phyloP scores from a whole-genome alignment of 2,113 vertebrate species.

The Ceratotherium simum region DNA sequence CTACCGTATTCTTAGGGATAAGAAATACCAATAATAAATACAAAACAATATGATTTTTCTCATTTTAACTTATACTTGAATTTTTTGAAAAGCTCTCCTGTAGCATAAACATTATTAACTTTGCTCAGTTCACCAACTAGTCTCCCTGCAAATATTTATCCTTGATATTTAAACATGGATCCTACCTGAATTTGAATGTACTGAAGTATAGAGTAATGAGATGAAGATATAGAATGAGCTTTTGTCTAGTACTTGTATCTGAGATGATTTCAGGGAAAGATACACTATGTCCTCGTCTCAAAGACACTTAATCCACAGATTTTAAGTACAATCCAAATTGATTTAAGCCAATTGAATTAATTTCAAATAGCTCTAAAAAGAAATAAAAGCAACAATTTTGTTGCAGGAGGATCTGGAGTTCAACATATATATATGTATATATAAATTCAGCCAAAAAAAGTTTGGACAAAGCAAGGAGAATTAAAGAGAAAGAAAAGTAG shows the following conservation, averaged over 20 bases:
- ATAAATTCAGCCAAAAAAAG: not conserved
- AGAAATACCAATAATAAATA: not conserved
- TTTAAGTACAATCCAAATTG: not conserved
- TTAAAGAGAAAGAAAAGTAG: not conserved
- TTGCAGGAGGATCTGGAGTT: not conserved
- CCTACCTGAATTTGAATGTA: not conserved
- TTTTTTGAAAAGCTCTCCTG: not conserved
- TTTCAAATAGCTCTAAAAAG: not conserved
- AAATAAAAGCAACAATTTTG: not conserved
- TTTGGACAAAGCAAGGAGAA: not conserved
- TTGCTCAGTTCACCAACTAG: not conserved
- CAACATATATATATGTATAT: not conserved
- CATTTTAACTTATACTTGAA: not conserved
- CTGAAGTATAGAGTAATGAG: not conserved
- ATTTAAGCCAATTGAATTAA: not conserved
- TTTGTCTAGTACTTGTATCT: not conserved
- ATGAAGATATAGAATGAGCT: not conserved
- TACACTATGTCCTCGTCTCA: not conserved
- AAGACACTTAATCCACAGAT: not conserved
- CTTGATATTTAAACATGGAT: not conserved
- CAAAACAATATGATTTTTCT: not conserved
- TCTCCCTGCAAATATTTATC: slow-evolving; percentile 19
- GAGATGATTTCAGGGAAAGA: not conserved
- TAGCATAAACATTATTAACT: not conserved
- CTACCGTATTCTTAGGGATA: not conserved